Percentiles rank a stretch among this genome's conserved stretches.
These are phyloP conservation scores for Poeciliopsis infans DNA, from an alignment of 2,797 vertebrate genomes.

Conservation along the genomic window DNA sequence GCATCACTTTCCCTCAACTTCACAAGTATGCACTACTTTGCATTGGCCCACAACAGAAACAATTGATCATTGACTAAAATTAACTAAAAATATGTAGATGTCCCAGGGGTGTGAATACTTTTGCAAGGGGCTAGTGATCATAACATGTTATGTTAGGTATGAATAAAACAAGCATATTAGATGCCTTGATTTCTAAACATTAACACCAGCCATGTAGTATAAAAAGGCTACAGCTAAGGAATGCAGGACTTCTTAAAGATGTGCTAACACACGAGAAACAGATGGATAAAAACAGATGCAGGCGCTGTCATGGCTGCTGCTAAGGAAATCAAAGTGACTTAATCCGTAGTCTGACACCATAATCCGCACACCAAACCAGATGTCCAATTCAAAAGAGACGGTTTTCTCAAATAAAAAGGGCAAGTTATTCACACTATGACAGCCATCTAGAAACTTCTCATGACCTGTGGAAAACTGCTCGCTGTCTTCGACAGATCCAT, in stretches of 20 bases:
- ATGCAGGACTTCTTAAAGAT: slow-evolving; percentile 56
- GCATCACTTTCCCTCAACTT: not conserved
- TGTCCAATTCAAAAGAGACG: slow-evolving; percentile 51
- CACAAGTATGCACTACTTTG: not conserved
- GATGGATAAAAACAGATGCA: slow-evolving; percentile 74
- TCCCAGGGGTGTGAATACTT: not conserved
- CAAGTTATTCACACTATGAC: slow-evolving; percentile 49
- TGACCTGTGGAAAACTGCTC: slow-evolving; percentile 50
- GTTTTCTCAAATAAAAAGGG: slow-evolving; percentile 17
- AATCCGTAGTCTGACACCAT: slow-evolving; percentile 70
- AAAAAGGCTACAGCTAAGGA: slow-evolving; percentile 30
- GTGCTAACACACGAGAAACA: slow-evolving; percentile 69
- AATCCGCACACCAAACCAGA: slow-evolving; percentile 65
- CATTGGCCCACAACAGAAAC: not conserved
- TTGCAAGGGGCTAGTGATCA: not conserved
- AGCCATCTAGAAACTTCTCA: slow-evolving; percentile 59
- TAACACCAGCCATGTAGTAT: not conserved
- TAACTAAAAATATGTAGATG: not conserved
- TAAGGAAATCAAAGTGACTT: slow-evolving; percentile 66
- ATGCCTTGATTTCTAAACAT: not conserved
- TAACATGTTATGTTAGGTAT: not conserved
- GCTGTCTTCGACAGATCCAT: slow-evolving; percentile 16
- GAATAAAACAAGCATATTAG: not conserved
- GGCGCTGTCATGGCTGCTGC: slow-evolving; percentile 70
- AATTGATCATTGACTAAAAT: not conserved